These are phyloP conservation scores for Mesoclemmys tuberculata DNA, from an alignment of 2,113 vertebrate genomes.

Conservation along the genomic window DNA sequence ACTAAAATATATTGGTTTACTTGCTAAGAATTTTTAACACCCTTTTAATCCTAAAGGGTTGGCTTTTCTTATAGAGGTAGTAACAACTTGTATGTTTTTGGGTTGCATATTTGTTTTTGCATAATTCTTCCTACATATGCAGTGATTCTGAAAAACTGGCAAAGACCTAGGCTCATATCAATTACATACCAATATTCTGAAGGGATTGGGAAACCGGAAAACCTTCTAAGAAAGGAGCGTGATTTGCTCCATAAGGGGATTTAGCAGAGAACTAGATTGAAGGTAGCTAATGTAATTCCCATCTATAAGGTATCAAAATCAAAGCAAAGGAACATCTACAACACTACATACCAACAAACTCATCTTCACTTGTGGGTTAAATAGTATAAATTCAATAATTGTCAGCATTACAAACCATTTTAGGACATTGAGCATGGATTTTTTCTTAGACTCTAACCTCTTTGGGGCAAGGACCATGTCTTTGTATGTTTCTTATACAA, in stretches of 20 bases:
- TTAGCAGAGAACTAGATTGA: conserved; percentile 20
- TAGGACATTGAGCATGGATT: not conserved
- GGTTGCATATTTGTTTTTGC: not conserved
- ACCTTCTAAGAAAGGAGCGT: not conserved
- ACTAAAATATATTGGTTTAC: not conserved
- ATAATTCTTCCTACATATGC: not conserved
- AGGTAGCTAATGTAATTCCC: conserved; percentile 6
- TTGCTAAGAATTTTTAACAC: not conserved
- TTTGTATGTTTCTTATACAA: not conserved
- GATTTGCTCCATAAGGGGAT: not conserved
- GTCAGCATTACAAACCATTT: not conserved
- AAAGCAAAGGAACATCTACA: conserved; percentile 10
- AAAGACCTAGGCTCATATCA: not conserved
- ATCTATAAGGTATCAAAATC: conserved; percentile 2
- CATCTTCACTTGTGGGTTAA: not conserved
- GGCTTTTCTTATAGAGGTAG: not conserved
- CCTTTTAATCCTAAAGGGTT: not conserved
- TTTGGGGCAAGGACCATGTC: not conserved
- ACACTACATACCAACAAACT: not conserved
- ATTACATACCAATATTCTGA: conserved; percentile 24
- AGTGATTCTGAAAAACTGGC: not conserved
- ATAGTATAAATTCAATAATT: not conserved
- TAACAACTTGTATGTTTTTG: not conserved
- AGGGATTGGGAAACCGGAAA: not conserved
- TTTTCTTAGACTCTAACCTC: not conserved